phyloP scores from a whole-genome alignment of 2,113 vertebrate species.

The Oxyruncus cristatus region DNA sequence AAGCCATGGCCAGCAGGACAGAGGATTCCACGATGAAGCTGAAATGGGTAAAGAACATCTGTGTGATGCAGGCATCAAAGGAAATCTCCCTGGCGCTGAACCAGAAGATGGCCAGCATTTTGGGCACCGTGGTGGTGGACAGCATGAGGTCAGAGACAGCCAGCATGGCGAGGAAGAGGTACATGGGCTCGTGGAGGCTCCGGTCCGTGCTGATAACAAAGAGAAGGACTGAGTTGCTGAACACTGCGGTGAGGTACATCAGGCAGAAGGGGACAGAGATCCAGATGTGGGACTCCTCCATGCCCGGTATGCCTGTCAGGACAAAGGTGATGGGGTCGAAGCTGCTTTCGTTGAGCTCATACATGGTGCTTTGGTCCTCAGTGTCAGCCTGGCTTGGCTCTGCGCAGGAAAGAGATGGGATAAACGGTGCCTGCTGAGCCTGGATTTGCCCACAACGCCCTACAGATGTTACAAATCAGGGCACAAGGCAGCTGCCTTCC shows the following conservation, averaged over 20 bases:
- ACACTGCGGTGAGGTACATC: slow-evolving; percentile 34
- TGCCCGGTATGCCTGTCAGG: slow-evolving; percentile 60
- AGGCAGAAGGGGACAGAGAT: slow-evolving; percentile 68
- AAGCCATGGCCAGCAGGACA: slow-evolving; percentile 66
- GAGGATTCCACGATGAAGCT: slow-evolving; percentile 67
- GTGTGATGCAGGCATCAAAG: slow-evolving; percentile 63
- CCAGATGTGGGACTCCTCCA: slow-evolving; percentile 68
- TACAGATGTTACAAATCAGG: fast-evolving
- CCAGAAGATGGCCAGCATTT: slow-evolving; percentile 71
- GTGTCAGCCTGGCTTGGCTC: neutral
- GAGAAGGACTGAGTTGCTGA: slow-evolving; percentile 28
- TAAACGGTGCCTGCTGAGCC: fast-evolving
- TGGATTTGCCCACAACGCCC: fast-evolving
- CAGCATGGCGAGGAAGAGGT: slow-evolving; percentile 67
- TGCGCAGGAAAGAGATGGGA: neutral
- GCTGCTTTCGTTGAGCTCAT: slow-evolving; percentile 40
- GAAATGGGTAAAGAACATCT: slow-evolving; percentile 76
- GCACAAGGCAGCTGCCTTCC: neutral
- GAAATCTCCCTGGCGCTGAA: slow-evolving; percentile 51
- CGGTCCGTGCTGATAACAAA: neutral
- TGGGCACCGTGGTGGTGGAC: slow-evolving; percentile 63
- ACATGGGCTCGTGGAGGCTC: slow-evolving; percentile 66
- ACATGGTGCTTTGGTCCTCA: neutral
- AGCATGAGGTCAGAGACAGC: slow-evolving; percentile 49
- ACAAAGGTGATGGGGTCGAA: slow-evolving; percentile 65